phyloP scores from a whole-genome alignment of 2,888 invertebrate genomes.

The Apamea epomidion region DNA sequence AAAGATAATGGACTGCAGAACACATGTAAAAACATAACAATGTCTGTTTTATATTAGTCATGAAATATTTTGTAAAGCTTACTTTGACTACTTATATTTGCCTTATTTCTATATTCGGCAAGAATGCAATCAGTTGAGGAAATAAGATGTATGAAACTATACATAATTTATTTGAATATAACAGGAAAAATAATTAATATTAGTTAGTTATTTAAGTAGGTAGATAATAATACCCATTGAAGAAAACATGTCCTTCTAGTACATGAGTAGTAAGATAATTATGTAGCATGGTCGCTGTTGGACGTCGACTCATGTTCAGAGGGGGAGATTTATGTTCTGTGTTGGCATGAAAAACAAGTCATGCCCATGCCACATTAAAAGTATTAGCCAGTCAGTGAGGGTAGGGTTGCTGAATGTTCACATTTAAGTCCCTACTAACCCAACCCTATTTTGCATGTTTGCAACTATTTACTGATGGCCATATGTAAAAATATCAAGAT shows the following conservation, averaged over 20 bases:
- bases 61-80: slow-evolving; percentile 42
- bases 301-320: background rate
- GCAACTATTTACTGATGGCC: background rate
- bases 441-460: background rate
- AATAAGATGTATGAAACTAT: background rate
- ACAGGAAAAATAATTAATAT: slow-evolving; percentile 7
- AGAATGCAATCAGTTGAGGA: slow-evolving; percentile 24
- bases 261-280: background rate
- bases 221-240: slow-evolving; percentile 12
- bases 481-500: background rate
- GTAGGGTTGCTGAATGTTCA: background rate
- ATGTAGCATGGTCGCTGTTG: background rate
- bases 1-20: slow-evolving; percentile 53
- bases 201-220: background rate
- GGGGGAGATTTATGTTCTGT: background rate
- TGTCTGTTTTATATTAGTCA: slow-evolving; percentile 43
- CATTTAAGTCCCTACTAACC: background rate
- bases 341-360: slow-evolving; percentile 9
- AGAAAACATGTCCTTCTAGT: slow-evolving; percentile 13
- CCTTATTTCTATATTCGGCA: background rate
- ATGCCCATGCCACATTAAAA: background rate
- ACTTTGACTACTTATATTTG: background rate
- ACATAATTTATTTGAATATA: slow-evolving; percentile 6
- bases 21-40: slow-evolving; percentile 50
- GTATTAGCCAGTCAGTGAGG: background rate